Base-by-base conservation (phyloP, 2,113 vertebrate species). In the Mormoops blainvillei region DNA sequence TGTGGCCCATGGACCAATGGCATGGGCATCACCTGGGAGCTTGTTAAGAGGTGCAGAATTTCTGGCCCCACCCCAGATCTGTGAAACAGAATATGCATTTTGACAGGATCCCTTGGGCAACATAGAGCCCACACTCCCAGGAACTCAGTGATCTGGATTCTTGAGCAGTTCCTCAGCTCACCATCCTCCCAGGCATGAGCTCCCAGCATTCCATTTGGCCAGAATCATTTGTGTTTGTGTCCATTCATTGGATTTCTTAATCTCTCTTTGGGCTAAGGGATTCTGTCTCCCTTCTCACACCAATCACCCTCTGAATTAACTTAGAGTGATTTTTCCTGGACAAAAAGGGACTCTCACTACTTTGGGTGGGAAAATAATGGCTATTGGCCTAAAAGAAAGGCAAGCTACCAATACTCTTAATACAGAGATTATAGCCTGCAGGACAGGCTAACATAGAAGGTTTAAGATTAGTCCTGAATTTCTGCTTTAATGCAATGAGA, bases 281-380 rank as follows among this genome's bases (percentile, higher is more conserved):
- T 87, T 89, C 65, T 84, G 33, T 18, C 38, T 84, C 10, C 85
- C 22, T 91, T 80, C n/a, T 92, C 7, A 63, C 10, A 89, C 54
- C 9, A 24, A 11, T 89, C 71, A 87, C 26, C 28, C 41, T 76
- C 41, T 19, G 52, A 71, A 91, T 92, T 31, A 45, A 68, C 80
- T 87, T 43, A n/a, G 50, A 95, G 71, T 94, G 45, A 73, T 97
- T 94, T 87, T 89, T 70, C 38, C n/a, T 92, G 54, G 52, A 71
- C 3, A 71, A 71, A 43, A 84, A 61, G 95, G 65, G 50, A 76
- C 65, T 87, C 41, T 92, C 18, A 38, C 52, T 22, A 43, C 52
- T 26, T 95, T 84, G 52, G 61, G 45, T 76, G 52, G 58, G 36
- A 89, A 74, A 22, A 71, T 33, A 38, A 43, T 52, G 63, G 18